Conservation (phyloP, 2,797 vertebrate species). For the Paedocypris micromegethes region DNA sequence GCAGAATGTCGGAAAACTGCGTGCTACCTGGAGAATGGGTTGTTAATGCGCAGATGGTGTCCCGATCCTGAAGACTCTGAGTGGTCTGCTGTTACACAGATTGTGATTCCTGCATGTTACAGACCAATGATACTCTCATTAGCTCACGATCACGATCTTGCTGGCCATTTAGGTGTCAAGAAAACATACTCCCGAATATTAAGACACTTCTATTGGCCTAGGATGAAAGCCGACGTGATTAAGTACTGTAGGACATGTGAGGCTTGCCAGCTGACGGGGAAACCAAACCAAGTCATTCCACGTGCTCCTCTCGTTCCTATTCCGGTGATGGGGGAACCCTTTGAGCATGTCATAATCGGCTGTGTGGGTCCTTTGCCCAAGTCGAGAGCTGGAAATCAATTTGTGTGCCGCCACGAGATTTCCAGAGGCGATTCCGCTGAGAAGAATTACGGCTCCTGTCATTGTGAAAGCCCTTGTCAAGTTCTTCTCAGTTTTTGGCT, state of each 20-base stretch:
- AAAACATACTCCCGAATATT: not conserved
- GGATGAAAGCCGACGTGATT: not conserved
- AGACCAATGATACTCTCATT: not conserved
- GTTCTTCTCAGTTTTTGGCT: no score
- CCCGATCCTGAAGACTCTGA: not conserved
- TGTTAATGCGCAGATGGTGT: not conserved
- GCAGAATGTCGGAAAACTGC: not conserved
- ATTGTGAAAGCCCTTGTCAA: no score
- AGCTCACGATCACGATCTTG: not conserved
- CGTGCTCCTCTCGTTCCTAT: no score
- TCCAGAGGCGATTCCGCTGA: no score
- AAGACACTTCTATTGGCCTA: not conserved
- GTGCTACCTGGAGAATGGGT: not conserved
- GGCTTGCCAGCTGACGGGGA: not conserved
- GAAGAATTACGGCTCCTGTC: no score
- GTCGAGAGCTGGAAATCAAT: no score
- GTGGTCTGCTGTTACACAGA: not conserved
- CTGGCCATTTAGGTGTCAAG: not conserved
- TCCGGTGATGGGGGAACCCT: no score
- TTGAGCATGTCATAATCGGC: no score
- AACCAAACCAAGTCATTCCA: not conserved
- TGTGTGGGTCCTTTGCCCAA: no score
- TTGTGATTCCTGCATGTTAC: not conserved
- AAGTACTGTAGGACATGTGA: not conserved
- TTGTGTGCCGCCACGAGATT: no score